Evolutionary conservation across 2,888 invertebrate genomes (phyloP), one percentile per base, ranked within the genome.

Genomic region (Chrysina gloriosa): DNA sequence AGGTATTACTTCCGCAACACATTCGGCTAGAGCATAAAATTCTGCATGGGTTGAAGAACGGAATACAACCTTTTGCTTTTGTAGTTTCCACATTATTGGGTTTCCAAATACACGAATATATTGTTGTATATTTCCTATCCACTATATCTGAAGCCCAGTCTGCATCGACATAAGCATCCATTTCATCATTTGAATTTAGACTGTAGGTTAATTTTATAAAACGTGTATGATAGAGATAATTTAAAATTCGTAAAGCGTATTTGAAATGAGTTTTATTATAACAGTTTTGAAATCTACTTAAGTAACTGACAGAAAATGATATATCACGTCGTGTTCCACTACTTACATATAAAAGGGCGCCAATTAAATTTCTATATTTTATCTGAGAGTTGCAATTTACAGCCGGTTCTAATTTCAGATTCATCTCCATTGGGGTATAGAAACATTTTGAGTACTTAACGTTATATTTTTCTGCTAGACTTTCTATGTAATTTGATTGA

Each of bases 401-500:
- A 19, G 65, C 52, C 14, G 48, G 54, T 47, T 67, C 66, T 45
- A 71, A 65, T 58, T 70, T 72, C 29, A 70, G 65, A 64, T 67
- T 70, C 61, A 27, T 31, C 50, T 72, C 72, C 66, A 72, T 72
- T 5, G 69, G 70, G 25, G 70, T 72, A 3, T 52, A 31, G 42
- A 65, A 70, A 11, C 50, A 63, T 64, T 69, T 70, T 14, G 69
- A 36, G 25, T 70, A 48, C 68, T 54, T 47, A 47, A 72, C 29
- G 31, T 68, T 42, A 63, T 70, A 70, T 34, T 66, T 66, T 27
- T 68, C 50, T 19, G 69, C 69, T 48, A 69, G 63, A 5, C 68
- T 64, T 66, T 66, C 61, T 45, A 75, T 76, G 67, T 76, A 78
- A 9, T 70, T 65, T 67, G 73, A 74, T 61, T 77, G 63, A 74